Conservation (phyloP, 2,113 vertebrate species). For the Myxocyprinus asiaticus region DNA sequence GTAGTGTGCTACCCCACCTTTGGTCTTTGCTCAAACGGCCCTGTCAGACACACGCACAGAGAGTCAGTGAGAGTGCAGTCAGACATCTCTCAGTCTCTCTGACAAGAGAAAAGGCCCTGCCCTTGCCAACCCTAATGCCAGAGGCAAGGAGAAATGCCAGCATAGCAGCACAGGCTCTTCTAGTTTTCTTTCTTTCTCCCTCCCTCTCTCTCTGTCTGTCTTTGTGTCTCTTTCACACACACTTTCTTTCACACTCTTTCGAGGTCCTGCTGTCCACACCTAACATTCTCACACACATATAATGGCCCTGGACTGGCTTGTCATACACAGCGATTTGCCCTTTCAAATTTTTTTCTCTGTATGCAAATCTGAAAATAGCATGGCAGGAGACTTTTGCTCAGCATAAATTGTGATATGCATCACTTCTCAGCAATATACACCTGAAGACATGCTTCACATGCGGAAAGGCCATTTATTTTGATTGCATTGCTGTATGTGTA, state of each 20-base stretch:
- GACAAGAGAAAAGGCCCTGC: conserved; percentile 55
- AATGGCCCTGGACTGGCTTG: conserved; percentile 37
- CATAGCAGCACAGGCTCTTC: conserved; percentile 56
- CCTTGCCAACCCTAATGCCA: conserved; percentile 64
- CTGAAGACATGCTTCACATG: conserved; percentile 43
- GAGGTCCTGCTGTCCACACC: conserved; percentile 12
- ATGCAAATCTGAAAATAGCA: conserved; percentile 46
- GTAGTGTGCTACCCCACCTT: conserved; percentile 85
- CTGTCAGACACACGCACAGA: conserved; percentile 71
- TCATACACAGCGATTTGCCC: conserved; percentile 22
- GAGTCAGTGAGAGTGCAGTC: conserved; percentile 61
- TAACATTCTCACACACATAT: conserved; percentile 2
- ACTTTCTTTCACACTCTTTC: not conserved
- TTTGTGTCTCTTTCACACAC: conserved; percentile 34
- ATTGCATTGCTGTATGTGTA: conserved; percentile 15
- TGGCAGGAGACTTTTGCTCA: conserved; percentile 39
- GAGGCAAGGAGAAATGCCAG: conserved; percentile 58
- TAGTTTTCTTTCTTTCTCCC: not conserved
- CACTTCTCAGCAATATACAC: conserved; percentile 16
- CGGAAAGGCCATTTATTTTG: conserved; percentile 39
- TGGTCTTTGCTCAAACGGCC: conserved; percentile 87
- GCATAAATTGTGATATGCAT: conserved; percentile 23
- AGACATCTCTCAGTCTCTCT: conserved; percentile 57
- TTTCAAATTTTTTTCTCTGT: conserved; percentile 24
- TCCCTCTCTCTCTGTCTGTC: not conserved